phyloP scores from a whole-genome alignment of 2,888 invertebrate species.

The Crocallis elinguaria region DNA sequence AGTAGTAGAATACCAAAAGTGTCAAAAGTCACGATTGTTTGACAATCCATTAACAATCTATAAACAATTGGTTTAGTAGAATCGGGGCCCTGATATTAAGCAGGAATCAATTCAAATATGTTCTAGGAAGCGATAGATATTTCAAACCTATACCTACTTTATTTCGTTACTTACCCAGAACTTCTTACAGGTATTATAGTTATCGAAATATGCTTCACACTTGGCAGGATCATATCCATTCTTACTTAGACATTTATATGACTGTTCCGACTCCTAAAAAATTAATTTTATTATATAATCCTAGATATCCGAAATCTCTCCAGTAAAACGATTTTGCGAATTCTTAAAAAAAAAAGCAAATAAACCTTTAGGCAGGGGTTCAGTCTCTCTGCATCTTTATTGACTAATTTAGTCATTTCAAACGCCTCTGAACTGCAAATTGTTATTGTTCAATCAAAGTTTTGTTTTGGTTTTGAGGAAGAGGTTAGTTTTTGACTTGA shows the following conservation, averaged over 20 bases:
- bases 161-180: conserved; percentile 93
- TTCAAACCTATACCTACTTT: too few species aligned
- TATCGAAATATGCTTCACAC: conserved; percentile 88
- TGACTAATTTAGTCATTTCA: conserved; percentile 55
- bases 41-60: too few species aligned
- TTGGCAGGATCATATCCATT: conserved; percentile 87
- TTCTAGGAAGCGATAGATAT: too few species aligned
- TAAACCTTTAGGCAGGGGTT: conserved; percentile 75
- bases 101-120: too few species aligned
- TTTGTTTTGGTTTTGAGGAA: too few species aligned
- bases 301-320: conserved; percentile 2
- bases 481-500: too few species aligned
- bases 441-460: too few species aligned
- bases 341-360: neutral
- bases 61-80: too few species aligned
- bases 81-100: too few species aligned
- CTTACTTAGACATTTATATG: conserved; percentile 89
- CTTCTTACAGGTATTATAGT: conserved; percentile 91
- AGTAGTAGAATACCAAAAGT: too few species aligned
- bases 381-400: conserved; percentile 63
- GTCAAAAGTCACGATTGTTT: too few species aligned
- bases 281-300: conserved; percentile 43
- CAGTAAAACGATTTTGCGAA: neutral
- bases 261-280: conserved; percentile 89
- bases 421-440: too few species aligned